Base-by-base conservation (phyloP, 2,888 invertebrate genomes). In the Eubasilissa splendida region DNA sequence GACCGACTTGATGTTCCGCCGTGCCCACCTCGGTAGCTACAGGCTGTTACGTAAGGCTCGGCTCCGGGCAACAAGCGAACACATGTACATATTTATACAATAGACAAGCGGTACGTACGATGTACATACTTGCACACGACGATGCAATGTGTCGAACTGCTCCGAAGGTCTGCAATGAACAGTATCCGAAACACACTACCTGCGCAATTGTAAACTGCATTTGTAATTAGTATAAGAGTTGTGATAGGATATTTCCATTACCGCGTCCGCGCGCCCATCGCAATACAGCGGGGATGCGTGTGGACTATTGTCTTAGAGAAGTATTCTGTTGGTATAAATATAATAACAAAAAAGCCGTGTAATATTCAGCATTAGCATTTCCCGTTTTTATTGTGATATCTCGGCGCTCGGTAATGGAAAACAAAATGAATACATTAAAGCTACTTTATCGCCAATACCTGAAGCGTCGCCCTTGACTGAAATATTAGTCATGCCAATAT, bases 111-210 rank as follows among this genome's bases (percentile, higher is more conserved):
- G n/a, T 63, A 33, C 42, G 42, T 22, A 33, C n/a, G 52, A 9
- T n/a, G 68, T 50, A n/a, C 52, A 66, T 42, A 52, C 58, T 2
- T 58, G 58, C 58, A 58, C 3, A 11, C 58, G 42, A 7, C 58
- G 58, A 58, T 58, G 58, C n/a, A n/a, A 33, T 63, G 33, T 11
- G 63, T 63, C 8, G 12, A 63, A 33, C 63, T 33, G 63, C n/a
- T 68, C 52, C 52, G 68, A 68, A 68, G 68, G 68, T n/a, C 68
- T 68, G 33, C 68, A 68, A 68, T 50, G 68, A 52, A 14, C 9
- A 50, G 52, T 68, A n/a, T 68, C 68, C 52, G 52, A 68, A 68
- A 68, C 50, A 68, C 14, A 12, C 14, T n/a, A 52, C 50, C 14
- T 14, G 52, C 50, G 7, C 9, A 52, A 50, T 31, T 68, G 33